Base-by-base conservation (phyloP, 2,113 vertebrate genomes). In the Rhodinocichla rosea region DNA sequence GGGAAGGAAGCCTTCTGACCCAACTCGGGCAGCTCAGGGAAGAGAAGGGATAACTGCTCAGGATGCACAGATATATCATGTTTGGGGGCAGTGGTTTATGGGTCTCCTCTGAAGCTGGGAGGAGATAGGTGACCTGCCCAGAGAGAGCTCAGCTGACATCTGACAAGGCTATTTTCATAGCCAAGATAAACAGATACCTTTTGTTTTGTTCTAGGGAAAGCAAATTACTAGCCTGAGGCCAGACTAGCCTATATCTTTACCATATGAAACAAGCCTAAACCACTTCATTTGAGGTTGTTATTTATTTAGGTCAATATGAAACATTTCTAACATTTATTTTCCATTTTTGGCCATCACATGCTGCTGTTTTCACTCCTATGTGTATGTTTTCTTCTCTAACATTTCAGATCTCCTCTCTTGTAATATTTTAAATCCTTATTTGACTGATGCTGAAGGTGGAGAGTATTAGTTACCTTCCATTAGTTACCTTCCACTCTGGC, bases 401-500 rank as follows among this genome's bases (percentile, higher is more conserved):
- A 37, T 47, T 89, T 83, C 40, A 89, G 35, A 83, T 76, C 19
- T 86, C 15, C 22, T 90, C 40, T 63, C 75, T 11, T 77, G 35
- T 68, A 82, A 32, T 83, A 87, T 87, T 89, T 95, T 56, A 92
- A 95, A 90, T 71, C 40, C 40, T 87, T 79, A 74, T 84, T 89
- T 87, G 76, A 88, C 47, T 71, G 62, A 60, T 89, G 83, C 49
- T 91, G 47, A 53, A 89, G 71, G 59, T 59, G 33, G 59, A 71
- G 64, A 64, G 20, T 60, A 64, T 91, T 92, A 63, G 47, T 87
- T 94, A 79, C 74, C 24, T 89, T 87, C 86, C 53, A 13, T 91
- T 30, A 78, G 42, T 44, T 44, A 18, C 17, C 42, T 44, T 44
- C 65, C 73, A 60, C 35, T 52, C 83, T 71, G 80, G 40, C 73